Evolutionary conservation across 2,888 invertebrate genomes (phyloP).

Genomic region (Leucophenga maculata): DNA sequence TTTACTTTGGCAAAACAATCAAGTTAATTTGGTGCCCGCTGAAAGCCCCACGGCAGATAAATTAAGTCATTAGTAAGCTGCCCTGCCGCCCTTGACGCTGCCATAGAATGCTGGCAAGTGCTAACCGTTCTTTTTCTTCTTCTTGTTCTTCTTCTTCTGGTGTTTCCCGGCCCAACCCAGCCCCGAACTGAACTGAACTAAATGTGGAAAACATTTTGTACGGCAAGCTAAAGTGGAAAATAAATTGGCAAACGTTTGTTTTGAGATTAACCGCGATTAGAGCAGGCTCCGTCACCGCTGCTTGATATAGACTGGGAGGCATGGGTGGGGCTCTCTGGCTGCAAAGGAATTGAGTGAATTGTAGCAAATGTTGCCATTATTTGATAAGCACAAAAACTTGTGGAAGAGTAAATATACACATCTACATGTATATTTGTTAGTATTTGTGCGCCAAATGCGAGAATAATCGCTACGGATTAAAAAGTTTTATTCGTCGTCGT

Average conservation of each 20-base stretch:
- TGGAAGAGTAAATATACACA: constrained; percentile 49
- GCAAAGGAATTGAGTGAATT: constrained; percentile 41
- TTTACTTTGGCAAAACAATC: constrained; percentile 54
- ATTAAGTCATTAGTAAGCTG: constrained; percentile 73
- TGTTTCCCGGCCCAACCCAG: too few species aligned
- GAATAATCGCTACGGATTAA: constrained; percentile 70
- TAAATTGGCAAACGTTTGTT: constrained; percentile 71
- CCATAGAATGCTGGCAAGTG: constrained; percentile 16
- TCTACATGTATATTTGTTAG: constrained; percentile 38
- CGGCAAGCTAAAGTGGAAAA: constrained; percentile 64
- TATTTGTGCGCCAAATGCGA: constrained; percentile 68
- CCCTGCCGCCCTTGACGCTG: constrained; percentile 32
- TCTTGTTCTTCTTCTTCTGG: background rate
- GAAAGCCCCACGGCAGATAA: constrained; percentile 71
- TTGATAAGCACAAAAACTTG: constrained; percentile 55
- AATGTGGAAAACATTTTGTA: constrained; percentile 41
- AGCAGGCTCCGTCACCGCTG: constrained; percentile 33
- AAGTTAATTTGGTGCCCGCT: constrained; percentile 69
- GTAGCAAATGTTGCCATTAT: constrained; percentile 67
- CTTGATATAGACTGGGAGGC: background rate
- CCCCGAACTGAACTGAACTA: background rate
- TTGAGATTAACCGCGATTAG: constrained; percentile 71
- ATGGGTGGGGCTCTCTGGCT: constrained; percentile 18
- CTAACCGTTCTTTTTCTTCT: constrained; percentile 27
- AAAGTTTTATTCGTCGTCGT: constrained; percentile 62